A percentile compares a stretch with the other conserved stretches of the same genome.
phyloP scores from a whole-genome alignment of 2,113 vertebrate genomes.

The Setophaga petechia region DNA sequence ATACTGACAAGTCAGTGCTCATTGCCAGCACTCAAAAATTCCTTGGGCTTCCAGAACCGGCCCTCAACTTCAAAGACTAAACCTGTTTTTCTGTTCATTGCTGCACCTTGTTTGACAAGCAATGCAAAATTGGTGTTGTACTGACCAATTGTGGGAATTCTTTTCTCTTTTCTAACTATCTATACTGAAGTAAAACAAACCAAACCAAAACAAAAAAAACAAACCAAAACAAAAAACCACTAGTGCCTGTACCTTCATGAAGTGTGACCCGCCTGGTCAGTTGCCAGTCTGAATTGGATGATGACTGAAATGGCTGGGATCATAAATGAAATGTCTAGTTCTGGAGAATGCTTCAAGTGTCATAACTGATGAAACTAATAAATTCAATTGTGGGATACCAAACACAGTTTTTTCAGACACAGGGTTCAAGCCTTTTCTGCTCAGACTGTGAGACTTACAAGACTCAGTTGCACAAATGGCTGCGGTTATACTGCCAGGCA shows the following conservation, averaged over 20 bases:
- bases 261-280: neutral
- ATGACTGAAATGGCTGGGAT: neutral
- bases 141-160: neutral
- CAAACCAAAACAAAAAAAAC: too few species aligned
- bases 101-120: neutral
- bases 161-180: neutral
- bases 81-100: neutral
- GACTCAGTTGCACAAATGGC: neutral
- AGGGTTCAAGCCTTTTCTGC: neutral
- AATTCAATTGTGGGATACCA: neutral
- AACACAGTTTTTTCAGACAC: neutral
- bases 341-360: neutral
- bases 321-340: neutral
- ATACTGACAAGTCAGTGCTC: neutral
- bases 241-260: neutral
- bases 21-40: neutral
- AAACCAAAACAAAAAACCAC: too few species aligned
- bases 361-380: neutral
- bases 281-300: neutral
- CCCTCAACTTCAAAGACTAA: neutral
- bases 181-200: neutral
- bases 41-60: neutral
- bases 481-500: neutral
- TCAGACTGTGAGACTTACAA: neutral
- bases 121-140: neutral